These are phyloP conservation scores for Bombyx mori DNA, from an alignment of 1,140 invertebrate genomes.

Conservation along the genomic window ASM3026992v2 NC_085133.1:9942001-9942500, in stretches of 20 bases:
- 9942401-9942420: conserved; percentile 55
- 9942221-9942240: conserved; percentile 68
- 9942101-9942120: conserved; percentile 56
- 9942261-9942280: conserved; percentile 44
- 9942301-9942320: not conserved
- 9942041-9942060: conserved; percentile 59
- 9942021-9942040: conserved; percentile 48
- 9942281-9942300: conserved; percentile 2
- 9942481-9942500: conserved; percentile 63
- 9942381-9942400: conserved; percentile 58
- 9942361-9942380: conserved; percentile 61
- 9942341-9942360: conserved; percentile 67
- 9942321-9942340: conserved; percentile 58
- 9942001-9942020: conserved; percentile 68
- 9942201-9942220: conserved; percentile 63
- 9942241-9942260: conserved; percentile 30
- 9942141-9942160: conserved; percentile 27
- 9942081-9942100: conserved; percentile 29
- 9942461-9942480: conserved; percentile 65
- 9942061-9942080: conserved; percentile 41
- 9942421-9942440: conserved; percentile 22
- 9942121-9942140: conserved; percentile 43
- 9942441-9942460: conserved; percentile 54
- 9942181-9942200: conserved; percentile 40
- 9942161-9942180: conserved; percentile 34